Evolutionary conservation across 1,140 invertebrate genomes (phyloP).

Genomic region (Rhyzopertha dominica): DNA sequence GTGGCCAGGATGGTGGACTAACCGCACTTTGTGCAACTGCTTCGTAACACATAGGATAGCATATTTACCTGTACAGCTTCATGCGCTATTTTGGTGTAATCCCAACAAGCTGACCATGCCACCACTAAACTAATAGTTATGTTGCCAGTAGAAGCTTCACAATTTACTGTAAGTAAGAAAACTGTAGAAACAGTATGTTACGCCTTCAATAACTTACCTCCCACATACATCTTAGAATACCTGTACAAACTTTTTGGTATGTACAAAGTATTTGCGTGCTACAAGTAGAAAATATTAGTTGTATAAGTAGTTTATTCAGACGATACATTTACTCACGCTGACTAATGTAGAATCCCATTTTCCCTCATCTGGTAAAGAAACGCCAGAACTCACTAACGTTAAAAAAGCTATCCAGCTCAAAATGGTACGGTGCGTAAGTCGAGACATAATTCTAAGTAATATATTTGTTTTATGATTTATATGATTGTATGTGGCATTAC

Average conservation of each 20-base stretch:
- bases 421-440: too few species aligned
- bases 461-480: too few species aligned
- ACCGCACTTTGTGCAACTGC: slow-evolving; percentile 12
- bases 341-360: slow-evolving; percentile 44
- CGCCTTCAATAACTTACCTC: slow-evolving; percentile 37
- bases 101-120: slow-evolving; percentile 38
- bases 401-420: too few species aligned
- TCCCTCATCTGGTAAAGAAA: slow-evolving; percentile 44
- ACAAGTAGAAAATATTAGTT: slow-evolving; percentile 22
- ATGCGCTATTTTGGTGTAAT: slow-evolving; percentile 24
- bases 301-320: slow-evolving; percentile 2
- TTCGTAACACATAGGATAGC: slow-evolving; percentile 11
- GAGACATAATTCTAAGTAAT: too few species aligned
- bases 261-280: slow-evolving; percentile 35
- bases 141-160: slow-evolving; percentile 27
- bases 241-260: slow-evolving; percentile 45
- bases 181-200: slow-evolving; percentile 10
- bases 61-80: slow-evolving; percentile 34
- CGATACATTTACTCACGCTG: slow-evolving; percentile 27
- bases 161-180: slow-evolving; percentile 38
- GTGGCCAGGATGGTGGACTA: background rate
- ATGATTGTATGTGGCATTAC: too few species aligned
- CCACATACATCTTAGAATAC: slow-evolving; percentile 43
- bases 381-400: too few species aligned
- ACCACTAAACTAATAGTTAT: slow-evolving; percentile 35